These are phyloP conservation scores for Archocentrus centrarchus DNA, from an alignment of 2,113 vertebrate species.

Conservation along the genomic window DNA sequence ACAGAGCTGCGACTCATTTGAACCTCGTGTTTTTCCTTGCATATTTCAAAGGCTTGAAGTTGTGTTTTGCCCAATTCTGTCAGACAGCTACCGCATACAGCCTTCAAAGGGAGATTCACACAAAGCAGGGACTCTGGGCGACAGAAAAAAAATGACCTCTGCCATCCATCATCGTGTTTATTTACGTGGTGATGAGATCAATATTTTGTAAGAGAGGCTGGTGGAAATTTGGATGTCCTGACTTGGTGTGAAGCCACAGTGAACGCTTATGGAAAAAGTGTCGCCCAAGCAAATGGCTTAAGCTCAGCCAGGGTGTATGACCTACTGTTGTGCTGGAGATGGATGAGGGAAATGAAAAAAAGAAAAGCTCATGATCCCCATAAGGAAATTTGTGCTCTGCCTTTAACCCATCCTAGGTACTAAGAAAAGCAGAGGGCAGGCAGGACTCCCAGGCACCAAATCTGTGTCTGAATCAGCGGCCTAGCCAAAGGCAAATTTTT, in stretches of 20 bases:
- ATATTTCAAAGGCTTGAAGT: slow-evolving; percentile 26
- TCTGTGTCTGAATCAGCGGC: background rate
- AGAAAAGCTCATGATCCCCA: background rate
- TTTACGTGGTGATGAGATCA: slow-evolving; percentile 59
- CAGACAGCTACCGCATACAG: slow-evolving; percentile 18
- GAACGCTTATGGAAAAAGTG: slow-evolving; percentile 58
- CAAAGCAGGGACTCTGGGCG: slow-evolving; percentile 24
- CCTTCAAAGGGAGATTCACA: slow-evolving; percentile 41
- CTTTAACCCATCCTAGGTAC: background rate
- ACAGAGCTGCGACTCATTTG: background rate
- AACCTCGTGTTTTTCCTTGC: slow-evolving; percentile 27
- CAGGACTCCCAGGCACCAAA: background rate
- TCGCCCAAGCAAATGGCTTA: slow-evolving; percentile 21
- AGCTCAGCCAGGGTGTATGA: slow-evolving; percentile 10
- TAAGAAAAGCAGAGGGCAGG: background rate
- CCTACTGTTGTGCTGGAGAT: slow-evolving; percentile 15
- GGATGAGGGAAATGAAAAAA: slow-evolving; percentile 42
- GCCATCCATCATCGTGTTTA: slow-evolving; percentile 49
- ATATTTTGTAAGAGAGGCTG: slow-evolving; percentile 24
- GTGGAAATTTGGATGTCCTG: slow-evolving; percentile 55
- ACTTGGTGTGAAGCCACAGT: slow-evolving; percentile 21
- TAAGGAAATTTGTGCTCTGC: background rate
- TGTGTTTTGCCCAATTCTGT: slow-evolving; percentile 34
- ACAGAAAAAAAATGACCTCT: slow-evolving; percentile 28
- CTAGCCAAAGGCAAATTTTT: background rate